Conservation (phyloP, 2,888 invertebrate genomes). For the Trilocha varians region DNA sequence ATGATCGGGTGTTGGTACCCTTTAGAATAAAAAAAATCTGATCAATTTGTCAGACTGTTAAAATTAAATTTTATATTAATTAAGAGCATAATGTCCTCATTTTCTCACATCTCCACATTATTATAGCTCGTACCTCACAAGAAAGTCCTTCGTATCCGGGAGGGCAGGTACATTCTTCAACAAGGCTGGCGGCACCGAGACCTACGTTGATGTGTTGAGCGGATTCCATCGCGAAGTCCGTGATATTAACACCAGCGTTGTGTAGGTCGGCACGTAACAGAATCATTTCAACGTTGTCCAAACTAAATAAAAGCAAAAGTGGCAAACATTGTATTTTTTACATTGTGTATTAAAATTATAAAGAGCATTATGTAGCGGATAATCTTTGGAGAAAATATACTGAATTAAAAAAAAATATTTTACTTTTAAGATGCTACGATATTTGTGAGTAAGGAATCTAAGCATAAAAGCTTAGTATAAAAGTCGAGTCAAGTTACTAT, state of each 20-base stretch:
- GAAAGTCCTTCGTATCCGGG: constrained; percentile 87
- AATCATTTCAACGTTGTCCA: constrained; percentile 88
- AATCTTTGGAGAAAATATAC: no score
- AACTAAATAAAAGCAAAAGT: constrained; percentile 32
- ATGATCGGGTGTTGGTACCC: no score
- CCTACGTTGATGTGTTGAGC: constrained; percentile 82
- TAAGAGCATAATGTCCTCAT: neutral
- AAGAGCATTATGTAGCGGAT: no score
- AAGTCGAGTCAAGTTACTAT: no score
- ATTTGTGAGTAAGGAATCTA: no score
- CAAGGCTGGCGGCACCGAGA: constrained; percentile 83
- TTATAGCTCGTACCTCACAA: constrained; percentile 75
- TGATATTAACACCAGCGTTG: constrained; percentile 80
- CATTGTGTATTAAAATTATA: no score
- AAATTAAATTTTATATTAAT: no score
- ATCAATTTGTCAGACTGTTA: no score
- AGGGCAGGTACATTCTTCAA: constrained; percentile 94
- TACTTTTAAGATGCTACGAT: no score
- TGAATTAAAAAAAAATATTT: no score
- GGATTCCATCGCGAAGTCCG: constrained; percentile 85
- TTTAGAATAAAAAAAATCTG: no score
- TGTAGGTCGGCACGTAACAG: constrained; percentile 82
- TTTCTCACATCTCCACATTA: neutral
- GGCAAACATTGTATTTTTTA: no score
- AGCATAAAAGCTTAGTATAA: neutral